Percentiles rank a stretch among this genome's conserved stretches.
These are phyloP conservation scores for Eretmocerus hayati DNA, from an alignment of 2,888 invertebrate genomes.

Conservation along the genomic window DNA sequence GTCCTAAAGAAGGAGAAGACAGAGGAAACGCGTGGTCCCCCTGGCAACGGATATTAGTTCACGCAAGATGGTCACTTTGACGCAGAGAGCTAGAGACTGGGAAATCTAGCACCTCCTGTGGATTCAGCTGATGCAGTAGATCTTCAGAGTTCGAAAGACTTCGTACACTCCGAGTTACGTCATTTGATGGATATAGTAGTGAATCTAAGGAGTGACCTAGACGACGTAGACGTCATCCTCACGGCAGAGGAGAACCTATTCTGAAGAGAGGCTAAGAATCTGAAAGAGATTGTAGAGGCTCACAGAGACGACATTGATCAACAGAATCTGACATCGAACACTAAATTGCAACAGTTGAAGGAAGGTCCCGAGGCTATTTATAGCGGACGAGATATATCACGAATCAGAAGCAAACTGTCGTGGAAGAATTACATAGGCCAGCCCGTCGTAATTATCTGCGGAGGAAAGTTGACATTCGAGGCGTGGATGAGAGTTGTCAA, in stretches of 20 bases:
- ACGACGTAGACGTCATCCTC: too few species aligned
- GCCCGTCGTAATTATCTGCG: background rate
- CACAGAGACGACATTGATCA: background rate
- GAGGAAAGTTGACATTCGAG: background rate
- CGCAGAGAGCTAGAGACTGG: slow-evolving; percentile 12
- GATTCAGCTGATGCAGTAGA: background rate
- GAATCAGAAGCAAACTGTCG: background rate
- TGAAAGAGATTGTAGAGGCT: background rate
- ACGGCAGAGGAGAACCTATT: too few species aligned
- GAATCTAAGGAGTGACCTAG: too few species aligned
- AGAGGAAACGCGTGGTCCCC: background rate
- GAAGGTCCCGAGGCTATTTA: too few species aligned
- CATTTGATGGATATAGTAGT: too few species aligned
- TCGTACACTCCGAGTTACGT: background rate
- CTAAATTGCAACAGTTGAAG: background rate
- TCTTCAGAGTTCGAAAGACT: background rate
- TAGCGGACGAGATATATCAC: too few species aligned
- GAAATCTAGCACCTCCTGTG: slow-evolving; percentile 10
- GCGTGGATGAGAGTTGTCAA: background rate
- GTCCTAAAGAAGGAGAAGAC: background rate
- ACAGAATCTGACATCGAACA: too few species aligned
- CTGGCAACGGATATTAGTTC: background rate
- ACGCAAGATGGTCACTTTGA: slow-evolving; percentile 16
- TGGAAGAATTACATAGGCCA: background rate
- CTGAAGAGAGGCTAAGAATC: too few species aligned